These are phyloP conservation scores for Nothocercus julius DNA, from an alignment of 2,113 vertebrate species.

Conservation along the genomic window DNA sequence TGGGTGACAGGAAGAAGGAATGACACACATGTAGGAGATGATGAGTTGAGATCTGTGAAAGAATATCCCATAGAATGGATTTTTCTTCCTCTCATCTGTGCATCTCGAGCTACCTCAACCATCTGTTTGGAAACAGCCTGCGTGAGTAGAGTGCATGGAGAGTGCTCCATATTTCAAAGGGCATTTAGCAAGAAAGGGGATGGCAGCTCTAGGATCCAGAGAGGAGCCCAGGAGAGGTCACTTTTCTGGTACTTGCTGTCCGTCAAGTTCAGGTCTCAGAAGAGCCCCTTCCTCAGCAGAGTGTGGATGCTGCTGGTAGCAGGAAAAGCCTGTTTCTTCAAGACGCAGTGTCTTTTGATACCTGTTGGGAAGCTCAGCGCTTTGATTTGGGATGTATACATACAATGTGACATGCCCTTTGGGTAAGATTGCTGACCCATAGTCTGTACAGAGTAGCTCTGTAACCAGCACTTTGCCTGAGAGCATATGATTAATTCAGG, in stretches of 20 bases:
- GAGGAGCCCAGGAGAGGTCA: not conserved
- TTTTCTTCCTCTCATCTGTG: not conserved
- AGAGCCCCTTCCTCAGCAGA: not conserved
- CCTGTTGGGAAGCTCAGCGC: not conserved
- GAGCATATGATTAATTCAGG: not conserved
- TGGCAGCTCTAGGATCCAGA: not conserved
- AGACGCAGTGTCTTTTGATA: not conserved
- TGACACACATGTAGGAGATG: not conserved
- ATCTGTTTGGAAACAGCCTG: not conserved
- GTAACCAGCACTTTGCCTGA: not conserved
- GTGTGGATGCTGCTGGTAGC: not conserved
- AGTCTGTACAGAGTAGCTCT: fast-evolving
- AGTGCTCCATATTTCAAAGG: fast-evolving
- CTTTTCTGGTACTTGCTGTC: fast-evolving
- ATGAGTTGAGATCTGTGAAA: not conserved
- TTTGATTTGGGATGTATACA: not conserved
- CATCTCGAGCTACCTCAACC: not conserved
- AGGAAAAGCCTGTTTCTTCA: not conserved
- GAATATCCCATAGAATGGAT: not conserved
- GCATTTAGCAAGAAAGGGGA: not conserved
- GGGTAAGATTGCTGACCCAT: not conserved
- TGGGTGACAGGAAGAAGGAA: not conserved
- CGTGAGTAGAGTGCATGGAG: not conserved
- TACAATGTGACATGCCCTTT: not conserved
- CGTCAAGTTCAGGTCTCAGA: not conserved